Conservation (phyloP, 2,113 vertebrate genomes). For the Cavia aperea region DNA sequence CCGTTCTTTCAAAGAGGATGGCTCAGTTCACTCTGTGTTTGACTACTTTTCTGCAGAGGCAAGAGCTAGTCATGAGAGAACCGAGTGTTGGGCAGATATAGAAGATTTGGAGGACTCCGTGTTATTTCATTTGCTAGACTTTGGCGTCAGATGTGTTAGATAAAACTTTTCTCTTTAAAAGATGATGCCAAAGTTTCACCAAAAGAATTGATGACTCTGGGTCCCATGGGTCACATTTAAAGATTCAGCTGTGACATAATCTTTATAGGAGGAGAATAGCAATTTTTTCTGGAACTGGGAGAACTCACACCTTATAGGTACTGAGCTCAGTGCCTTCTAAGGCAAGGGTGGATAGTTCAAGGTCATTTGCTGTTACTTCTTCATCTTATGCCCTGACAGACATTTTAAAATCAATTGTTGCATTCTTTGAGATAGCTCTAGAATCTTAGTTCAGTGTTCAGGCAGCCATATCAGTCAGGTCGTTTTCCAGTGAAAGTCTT, state of each 20-base stretch:
- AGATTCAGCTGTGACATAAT: neutral
- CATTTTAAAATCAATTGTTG: neutral
- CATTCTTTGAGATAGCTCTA: neutral
- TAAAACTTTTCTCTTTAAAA: neutral
- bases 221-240: neutral
- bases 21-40: neutral
- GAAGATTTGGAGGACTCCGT: neutral
- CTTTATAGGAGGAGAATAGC: neutral
- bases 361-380: neutral
- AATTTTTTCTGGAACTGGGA: neutral
- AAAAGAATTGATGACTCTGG: neutral
- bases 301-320: accelerated
- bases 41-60: neutral
- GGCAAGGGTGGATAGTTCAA: neutral
- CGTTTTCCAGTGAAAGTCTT: neutral
- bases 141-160: neutral
- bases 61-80: neutral
- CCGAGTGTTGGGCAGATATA: neutral
- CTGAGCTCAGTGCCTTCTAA: neutral
- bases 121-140: neutral
- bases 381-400: neutral
- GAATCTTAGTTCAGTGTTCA: neutral
- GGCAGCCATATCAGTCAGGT: neutral
- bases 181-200: neutral
- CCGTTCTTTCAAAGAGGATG: neutral